A percentile compares a stretch with the other conserved stretches of the same genome.
These are phyloP conservation scores for Gymnopithys bicolor DNA, from an alignment of 2,797 vertebrate genomes.

Conservation along the genomic window DNA sequence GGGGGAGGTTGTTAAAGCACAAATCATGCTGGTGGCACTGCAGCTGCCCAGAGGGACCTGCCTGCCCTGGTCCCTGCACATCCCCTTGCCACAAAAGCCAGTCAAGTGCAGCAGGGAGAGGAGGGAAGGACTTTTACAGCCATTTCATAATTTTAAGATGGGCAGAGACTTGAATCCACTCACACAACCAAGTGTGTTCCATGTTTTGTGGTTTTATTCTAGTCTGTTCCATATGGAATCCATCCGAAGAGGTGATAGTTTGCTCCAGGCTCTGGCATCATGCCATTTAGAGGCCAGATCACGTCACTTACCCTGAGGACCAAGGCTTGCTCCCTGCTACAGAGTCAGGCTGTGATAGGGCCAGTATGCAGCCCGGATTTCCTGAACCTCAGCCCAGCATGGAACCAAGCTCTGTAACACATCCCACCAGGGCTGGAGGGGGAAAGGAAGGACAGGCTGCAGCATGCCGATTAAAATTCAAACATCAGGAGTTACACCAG, in stretches of 20 bases:
- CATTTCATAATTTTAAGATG: background rate
- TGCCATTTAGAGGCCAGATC: background rate
- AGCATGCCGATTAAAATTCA: background rate
- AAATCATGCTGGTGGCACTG: background rate
- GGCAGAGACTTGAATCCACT: background rate
- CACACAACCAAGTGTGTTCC: background rate
- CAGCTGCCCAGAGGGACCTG: background rate
- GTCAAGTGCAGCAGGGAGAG: background rate
- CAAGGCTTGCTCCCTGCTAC: background rate
- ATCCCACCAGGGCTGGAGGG: background rate
- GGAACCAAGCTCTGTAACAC: background rate
- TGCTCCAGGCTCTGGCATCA: background rate
- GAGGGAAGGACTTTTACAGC: background rate
- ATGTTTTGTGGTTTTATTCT: background rate
- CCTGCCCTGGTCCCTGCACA: accelerated
- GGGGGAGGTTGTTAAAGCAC: background rate
- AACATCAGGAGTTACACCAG: background rate
- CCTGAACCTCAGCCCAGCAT: background rate
- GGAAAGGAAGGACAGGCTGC: background rate
- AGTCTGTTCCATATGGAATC: background rate
- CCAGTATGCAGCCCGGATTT: background rate
- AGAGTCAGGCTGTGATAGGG: background rate
- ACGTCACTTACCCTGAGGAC: background rate
- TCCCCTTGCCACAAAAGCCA: background rate
- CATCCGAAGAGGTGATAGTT: background rate